Evolutionary conservation across 2,888 invertebrate species (phyloP).

Genomic region (Bursaphelenchus okinawaensis): DNA sequence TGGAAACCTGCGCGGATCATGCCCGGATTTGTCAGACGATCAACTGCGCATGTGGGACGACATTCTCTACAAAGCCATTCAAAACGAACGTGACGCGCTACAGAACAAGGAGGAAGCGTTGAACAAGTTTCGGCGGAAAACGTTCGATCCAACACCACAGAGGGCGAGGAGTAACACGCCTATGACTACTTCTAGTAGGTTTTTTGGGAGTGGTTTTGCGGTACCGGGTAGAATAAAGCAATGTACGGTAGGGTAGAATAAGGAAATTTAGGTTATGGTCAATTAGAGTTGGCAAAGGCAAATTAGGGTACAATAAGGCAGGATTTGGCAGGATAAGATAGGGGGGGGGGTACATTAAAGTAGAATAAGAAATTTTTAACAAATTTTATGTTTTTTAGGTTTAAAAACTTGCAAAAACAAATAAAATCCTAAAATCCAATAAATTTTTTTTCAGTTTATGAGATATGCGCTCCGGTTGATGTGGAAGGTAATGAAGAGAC

Average conservation of each 20-base stretch:
- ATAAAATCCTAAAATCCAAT: no score
- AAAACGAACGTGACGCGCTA: conserved; percentile 15
- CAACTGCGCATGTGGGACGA: conserved; percentile 47
- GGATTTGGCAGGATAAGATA: neutral
- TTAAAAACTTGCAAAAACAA: no score
- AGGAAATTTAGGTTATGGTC: no score
- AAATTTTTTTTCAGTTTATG: conserved; percentile 42
- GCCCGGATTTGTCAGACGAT: conserved; percentile 37
- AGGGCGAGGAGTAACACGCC: neutral
- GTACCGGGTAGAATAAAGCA: neutral
- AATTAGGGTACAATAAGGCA: no score
- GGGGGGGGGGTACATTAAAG: no score
- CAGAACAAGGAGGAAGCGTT: conserved; percentile 9
- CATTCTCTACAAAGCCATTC: conserved; percentile 25
- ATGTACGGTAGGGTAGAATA: no score
- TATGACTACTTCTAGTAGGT: conserved; percentile 12
- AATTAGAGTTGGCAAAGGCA: no score
- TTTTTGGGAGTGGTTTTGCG: neutral
- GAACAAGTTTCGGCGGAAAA: conserved; percentile 6
- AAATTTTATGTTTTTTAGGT: neutral
- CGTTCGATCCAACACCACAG: conserved; percentile 4
- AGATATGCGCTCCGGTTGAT: conserved; percentile 35
- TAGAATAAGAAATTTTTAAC: no score
- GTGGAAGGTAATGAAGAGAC: neutral
- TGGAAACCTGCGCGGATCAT: conserved; percentile 32